These are phyloP conservation scores for Cyrtonyx montezumae DNA, from an alignment of 2,113 vertebrate genomes.

Conservation along the genomic window DNA sequence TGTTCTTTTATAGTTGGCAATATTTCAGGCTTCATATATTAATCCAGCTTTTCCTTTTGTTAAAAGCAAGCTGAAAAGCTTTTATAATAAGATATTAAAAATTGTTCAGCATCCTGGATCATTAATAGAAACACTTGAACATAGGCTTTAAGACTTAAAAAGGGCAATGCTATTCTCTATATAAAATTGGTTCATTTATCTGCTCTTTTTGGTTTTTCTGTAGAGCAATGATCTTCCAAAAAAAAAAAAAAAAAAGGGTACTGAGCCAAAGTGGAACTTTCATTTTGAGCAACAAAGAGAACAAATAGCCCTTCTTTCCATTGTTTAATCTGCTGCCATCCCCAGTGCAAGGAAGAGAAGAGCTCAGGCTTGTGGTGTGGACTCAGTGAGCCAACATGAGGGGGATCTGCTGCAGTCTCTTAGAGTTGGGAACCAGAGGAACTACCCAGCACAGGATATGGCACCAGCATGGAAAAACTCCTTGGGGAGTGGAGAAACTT, in stretches of 20 bases:
- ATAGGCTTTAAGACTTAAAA: not conserved
- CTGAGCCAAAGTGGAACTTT: not conserved
- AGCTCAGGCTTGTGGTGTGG: not conserved
- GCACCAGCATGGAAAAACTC: not conserved
- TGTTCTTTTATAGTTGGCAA: constrained; percentile 30
- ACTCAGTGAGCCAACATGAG: not conserved
- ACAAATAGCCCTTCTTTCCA: not conserved
- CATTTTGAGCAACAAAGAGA: not conserved
- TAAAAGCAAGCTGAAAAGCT: not conserved
- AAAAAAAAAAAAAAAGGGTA: not conserved
- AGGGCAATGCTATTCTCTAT: not conserved
- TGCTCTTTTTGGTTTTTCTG: not conserved
- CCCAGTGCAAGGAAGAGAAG: not conserved
- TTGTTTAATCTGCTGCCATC: not conserved
- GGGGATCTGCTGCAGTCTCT: not conserved
- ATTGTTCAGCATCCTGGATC: not conserved
- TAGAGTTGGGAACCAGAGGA: not conserved
- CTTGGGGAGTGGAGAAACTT: not conserved
- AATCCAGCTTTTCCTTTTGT: constrained; percentile 26
- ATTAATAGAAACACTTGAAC: not conserved
- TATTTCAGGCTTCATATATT: constrained; percentile 43
- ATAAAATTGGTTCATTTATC: not conserved
- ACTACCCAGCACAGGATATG: accelerated
- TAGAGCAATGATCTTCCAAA: not conserved
- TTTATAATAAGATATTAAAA: constrained; percentile 32